Evolutionary conservation across 2,888 invertebrate species (phyloP).

Genomic region (Eledona agricola): DNA sequence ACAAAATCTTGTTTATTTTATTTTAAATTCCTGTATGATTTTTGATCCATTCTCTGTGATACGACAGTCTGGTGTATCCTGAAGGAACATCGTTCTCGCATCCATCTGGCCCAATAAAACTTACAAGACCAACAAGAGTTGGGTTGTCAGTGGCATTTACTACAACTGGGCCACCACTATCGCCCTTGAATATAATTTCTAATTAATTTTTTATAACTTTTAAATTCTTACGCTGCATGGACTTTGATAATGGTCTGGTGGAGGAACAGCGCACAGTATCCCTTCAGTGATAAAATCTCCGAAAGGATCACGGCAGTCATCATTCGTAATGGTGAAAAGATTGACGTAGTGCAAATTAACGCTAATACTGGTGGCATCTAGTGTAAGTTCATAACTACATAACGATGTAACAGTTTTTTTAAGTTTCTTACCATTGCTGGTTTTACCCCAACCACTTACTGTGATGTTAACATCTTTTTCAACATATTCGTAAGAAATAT

Average conservation of each 20-base stretch:
- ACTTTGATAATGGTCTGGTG: neutral
- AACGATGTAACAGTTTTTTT: too few relatives aligned
- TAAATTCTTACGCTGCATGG: neutral
- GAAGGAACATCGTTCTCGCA: constrained; percentile 5
- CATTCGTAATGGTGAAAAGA: too few relatives aligned
- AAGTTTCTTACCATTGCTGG: too few relatives aligned
- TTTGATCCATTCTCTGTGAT: too few relatives aligned
- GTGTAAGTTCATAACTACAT: too few relatives aligned
- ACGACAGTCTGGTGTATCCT: constrained; percentile 5
- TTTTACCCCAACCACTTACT: too few relatives aligned
- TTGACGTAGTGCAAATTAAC: too few relatives aligned
- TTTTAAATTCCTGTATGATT: too few relatives aligned
- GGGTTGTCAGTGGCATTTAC: constrained; percentile 4
- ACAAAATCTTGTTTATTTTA: too few relatives aligned
- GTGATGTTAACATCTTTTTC: neutral
- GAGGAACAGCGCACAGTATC: neutral
- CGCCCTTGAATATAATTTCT: constrained; percentile 3
- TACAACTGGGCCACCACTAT: constrained; percentile 12
- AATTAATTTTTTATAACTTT: neutral
- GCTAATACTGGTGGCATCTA: too few relatives aligned
- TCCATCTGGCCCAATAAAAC: constrained; percentile 2
- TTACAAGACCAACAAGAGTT: constrained; percentile 3
- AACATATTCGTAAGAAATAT: neutral
- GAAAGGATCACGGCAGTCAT: too few relatives aligned
- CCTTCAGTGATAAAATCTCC: too few relatives aligned